phyloP scores from a whole-genome alignment of 1,140 invertebrate genomes.

The Penaeus chinensis region DNA sequence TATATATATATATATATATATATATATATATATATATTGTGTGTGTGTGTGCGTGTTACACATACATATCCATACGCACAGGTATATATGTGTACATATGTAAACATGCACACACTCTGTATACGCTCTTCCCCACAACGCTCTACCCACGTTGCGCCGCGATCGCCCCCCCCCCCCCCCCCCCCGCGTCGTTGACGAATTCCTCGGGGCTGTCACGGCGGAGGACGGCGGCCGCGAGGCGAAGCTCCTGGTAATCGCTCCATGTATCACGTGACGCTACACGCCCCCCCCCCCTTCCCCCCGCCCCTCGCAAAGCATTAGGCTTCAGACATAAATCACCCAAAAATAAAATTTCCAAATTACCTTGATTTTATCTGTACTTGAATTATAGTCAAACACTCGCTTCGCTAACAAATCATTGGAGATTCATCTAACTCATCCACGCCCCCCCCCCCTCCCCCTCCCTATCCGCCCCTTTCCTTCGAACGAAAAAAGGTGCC shows the following conservation, averaged over 20 bases:
- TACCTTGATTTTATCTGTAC: constrained; percentile 50
- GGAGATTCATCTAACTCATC: constrained; percentile 1
- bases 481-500: neutral
- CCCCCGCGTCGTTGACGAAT: no score
- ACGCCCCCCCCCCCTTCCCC: neutral
- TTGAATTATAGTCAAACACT: constrained; percentile 45
- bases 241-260: constrained; percentile 22
- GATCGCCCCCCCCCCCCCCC: no score
- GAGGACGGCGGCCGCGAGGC: no score
- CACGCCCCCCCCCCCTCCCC: neutral
- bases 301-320: neutral
- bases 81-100: no score
- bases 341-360: constrained; percentile 46
- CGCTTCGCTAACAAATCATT: constrained; percentile 30
- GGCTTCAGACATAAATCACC: constrained; percentile 14
- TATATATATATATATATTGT: no score
- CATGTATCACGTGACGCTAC: constrained; percentile 28
- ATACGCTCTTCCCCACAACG: no score
- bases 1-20: no score
- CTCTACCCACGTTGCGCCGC: no score
- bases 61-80: no score
- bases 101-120: no score
- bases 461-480: constrained; percentile 9
- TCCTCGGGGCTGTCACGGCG: no score
- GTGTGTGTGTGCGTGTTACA: no score